Evolutionary conservation across 1,140 invertebrate genomes (phyloP).

Genomic region (Papilio glaucus): DNA sequence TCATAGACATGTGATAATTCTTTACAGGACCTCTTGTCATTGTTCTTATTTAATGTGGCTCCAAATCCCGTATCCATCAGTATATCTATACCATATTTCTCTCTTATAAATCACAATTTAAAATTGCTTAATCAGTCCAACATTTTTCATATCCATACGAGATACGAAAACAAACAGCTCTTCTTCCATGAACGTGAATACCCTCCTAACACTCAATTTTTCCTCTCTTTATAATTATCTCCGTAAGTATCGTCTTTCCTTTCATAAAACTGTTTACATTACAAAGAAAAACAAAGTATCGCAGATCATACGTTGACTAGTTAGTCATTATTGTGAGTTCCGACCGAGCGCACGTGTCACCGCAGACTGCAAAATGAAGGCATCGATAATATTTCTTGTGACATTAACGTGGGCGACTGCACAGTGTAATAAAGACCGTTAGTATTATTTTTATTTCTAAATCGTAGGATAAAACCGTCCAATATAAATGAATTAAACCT

Average conservation of each 20-base stretch:
- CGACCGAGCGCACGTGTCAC: neutral
- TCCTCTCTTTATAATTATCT: neutral
- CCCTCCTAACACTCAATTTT: no score
- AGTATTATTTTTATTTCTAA: neutral
- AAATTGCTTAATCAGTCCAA: no score
- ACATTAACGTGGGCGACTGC: neutral
- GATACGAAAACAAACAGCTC: neutral
- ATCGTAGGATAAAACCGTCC: no score
- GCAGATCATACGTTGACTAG: neutral
- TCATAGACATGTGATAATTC: no score
- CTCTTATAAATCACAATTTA: no score
- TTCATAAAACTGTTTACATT: constrained; percentile 7
- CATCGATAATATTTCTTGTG: neutral
- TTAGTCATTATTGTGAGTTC: constrained; percentile 1
- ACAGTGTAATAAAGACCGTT: neutral
- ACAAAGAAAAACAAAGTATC: neutral
- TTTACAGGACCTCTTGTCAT: no score
- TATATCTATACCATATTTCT: no score
- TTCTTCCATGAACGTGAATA: neutral
- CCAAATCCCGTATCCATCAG: no score
- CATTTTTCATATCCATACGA: neutral
- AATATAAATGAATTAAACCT: no score
- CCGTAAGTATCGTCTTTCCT: neutral
- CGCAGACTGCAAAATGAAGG: neutral
- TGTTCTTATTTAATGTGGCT: no score